Conservation (phyloP, 2,113 vertebrate genomes). For the Grallaria varia region DNA sequence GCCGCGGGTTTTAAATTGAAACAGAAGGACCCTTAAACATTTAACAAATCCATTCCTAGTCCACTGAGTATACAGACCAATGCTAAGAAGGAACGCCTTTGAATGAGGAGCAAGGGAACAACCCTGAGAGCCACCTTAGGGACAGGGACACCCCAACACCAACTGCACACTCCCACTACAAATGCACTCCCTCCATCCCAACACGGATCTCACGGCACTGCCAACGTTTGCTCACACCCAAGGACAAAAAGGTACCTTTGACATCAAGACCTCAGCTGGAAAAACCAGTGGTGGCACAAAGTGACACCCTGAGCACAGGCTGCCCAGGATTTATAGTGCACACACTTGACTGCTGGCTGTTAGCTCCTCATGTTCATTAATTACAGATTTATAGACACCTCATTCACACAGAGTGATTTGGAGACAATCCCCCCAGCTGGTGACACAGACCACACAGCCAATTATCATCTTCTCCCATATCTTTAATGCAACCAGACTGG, state of each 20-base stretch:
- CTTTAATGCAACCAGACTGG: background rate
- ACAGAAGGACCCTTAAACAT: background rate
- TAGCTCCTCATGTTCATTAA: background rate
- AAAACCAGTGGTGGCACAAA: background rate
- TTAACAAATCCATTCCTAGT: background rate
- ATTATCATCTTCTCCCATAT: rapidly evolving
- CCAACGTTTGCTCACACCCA: background rate
- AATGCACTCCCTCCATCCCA: background rate
- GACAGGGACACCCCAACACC: background rate
- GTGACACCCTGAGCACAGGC: background rate
- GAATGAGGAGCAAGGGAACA: background rate
- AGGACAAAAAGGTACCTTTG: background rate
- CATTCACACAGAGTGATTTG: background rate
- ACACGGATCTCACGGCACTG: background rate
- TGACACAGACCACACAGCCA: too few species aligned
- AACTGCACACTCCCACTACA: background rate
- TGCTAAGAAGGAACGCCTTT: background rate
- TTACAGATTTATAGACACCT: background rate
- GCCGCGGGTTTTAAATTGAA: background rate
- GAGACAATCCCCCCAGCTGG: background rate
- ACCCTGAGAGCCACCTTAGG: background rate
- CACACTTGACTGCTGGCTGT: background rate
- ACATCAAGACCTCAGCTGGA: background rate
- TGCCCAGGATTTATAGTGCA: background rate
- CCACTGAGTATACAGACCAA: background rate